phyloP scores from a whole-genome alignment of 2,113 vertebrate species.

The Marcusenius ussheri region DNA sequence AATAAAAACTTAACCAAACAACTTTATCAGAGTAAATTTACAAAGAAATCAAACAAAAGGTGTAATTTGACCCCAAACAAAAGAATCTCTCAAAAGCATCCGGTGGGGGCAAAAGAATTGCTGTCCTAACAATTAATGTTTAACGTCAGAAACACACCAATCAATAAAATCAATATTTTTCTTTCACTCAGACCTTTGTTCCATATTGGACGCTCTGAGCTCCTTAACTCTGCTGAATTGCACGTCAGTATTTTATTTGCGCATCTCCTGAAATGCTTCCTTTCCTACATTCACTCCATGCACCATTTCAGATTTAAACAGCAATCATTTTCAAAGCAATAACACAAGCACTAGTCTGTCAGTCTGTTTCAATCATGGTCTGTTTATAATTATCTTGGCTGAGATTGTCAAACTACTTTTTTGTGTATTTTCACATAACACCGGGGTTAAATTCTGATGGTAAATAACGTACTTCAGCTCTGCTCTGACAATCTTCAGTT shows the following conservation, averaged over 20 bases:
- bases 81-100: not conserved
- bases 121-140: not conserved
- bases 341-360: not conserved
- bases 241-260: not conserved
- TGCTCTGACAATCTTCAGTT: conserved; percentile 70
- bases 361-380: not conserved
- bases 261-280: not conserved
- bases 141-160: not conserved
- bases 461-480: conserved; percentile 81
- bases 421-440: not conserved
- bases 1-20: not conserved
- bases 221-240: not conserved
- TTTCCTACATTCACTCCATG: not conserved
- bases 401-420: not conserved
- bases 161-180: not conserved
- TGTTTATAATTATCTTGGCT: not conserved
- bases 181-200: not conserved
- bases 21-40: not conserved
- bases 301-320: not conserved
- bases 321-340: not conserved
- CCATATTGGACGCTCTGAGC: not conserved
- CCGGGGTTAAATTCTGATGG: not conserved
- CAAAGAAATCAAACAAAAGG: not conserved
- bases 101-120: not conserved
- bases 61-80: not conserved